Base-by-base conservation (phyloP, 2,888 invertebrate species). In the Phaonia tiefii region DNA sequence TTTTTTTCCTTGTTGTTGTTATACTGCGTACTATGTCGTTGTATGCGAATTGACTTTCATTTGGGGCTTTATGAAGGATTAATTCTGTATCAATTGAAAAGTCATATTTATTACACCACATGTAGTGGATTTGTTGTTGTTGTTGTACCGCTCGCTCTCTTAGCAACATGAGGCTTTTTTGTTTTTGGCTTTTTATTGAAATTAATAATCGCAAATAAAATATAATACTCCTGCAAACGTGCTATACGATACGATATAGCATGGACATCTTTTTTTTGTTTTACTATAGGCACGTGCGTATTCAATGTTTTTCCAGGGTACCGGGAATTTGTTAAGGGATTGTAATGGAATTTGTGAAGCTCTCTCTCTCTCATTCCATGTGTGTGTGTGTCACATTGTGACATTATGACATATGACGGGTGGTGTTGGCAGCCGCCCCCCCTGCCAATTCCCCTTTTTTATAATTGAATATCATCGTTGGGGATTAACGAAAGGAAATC, bases 131-230 rank as follows among this genome's bases (percentile, higher is more conserved):
- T 17, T 22, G 22, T 51, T 51, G 2, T 4, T 10, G 17, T 22
- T 20, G 11, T 17, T 22, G 11, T 22, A 20, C 51, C n/a, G 8
- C 8, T 31, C 4, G 31, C 8, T 31, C 31, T 31, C 31, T 42
- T 42, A 11, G n/a, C 60, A 37, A 60, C 54, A 54, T 54, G 54
- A 25, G 54, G 54, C 25, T 1, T 22, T 22, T 22, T 54, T 39
- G 42, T 39, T 42, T 63, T 22, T 54, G 63, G 42, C 42, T 42
- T 63, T 63, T 63, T 63, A 63, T 63, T 63, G 22, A 63, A 63
- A 63, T 63, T 63, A 63, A 63, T 63, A 63, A 63, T 63, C 63
- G n/a, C 63, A 63, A 42, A 63, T 63, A 39, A 39, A 39, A 60
- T 10, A 17, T 51, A 11, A 51, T 51, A 22, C 22, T 17, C 22